Base-by-base conservation (phyloP, 2,797 vertebrate species). In the Gymnothorax javanicus region DNA sequence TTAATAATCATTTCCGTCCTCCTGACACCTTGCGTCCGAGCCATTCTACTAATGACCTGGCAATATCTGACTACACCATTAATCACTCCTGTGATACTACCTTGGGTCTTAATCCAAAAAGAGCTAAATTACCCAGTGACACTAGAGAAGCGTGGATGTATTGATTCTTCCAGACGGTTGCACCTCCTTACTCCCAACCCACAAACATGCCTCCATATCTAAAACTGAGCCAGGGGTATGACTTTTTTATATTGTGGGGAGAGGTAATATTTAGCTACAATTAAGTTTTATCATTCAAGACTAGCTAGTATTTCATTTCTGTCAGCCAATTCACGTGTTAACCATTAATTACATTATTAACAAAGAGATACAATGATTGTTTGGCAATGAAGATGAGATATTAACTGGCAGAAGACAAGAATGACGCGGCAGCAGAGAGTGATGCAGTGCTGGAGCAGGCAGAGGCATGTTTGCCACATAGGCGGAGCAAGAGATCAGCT, bases 41-140 rank as follows among this genome's bases (percentile, higher is more conserved):
- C 77, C 85, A 67, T 56, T 85, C 88, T 84, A 85, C 88, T 89
- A 91, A 91, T 88, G 90, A 87, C 90, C 73, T 75, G 69, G 87
- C 90, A 90, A 88, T 89, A 90, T 91, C 87, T 88, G 84, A 87
- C 84, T 89, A 87, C 13, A 57, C 83, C 89, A 91, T 92, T 92
- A 88, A 92, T 92, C 90, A 90, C 84, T 56, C 85, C 84, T 82
- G 87, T 83, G 89, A 90, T 87, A 58, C 67, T 89, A 84, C 84
- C 82, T 75, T 62, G 33, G 83, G 75, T 73, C 82, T 59, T 58
- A 52, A 84, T 83, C 86, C 9, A 89, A 89, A 89, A 92, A 87
- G 33, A 87, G 87, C 82, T 86, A 89, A 90, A 91, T 91, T 87
- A 91, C 90, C 86, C 89, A 86, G 90, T 90, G 89, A 89, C 79